Percentiles rank a stretch among this genome's conserved stretches.
These are phyloP conservation scores for Chiloscyllium punctatum DNA, from an alignment of 2,797 vertebrate species.

Conservation along the genomic window DNA sequence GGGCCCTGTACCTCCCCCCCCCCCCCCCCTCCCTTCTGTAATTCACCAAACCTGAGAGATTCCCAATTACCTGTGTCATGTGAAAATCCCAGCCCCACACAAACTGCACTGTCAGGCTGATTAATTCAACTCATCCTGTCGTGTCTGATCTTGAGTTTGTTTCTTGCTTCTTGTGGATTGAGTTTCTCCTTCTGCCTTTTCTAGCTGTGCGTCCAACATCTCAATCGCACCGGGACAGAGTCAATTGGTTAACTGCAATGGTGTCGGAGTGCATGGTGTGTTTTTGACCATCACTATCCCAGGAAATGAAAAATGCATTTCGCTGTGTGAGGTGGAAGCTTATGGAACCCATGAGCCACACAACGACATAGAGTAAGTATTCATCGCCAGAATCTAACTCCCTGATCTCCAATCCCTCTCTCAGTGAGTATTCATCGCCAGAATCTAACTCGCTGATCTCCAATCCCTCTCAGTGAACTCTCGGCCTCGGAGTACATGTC, in stretches of 20 bases:
- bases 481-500: too few relatives aligned
- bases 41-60: too few relatives aligned
- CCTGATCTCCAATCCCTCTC: not conserved
- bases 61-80: too few relatives aligned
- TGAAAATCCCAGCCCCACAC: too few relatives aligned
- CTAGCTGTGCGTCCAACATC: not conserved
- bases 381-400: not conserved
- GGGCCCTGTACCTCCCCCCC: not conserved
- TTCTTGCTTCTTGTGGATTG: not conserved
- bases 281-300: constrained; percentile 49
- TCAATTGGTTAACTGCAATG: fast-evolving
- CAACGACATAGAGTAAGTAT: not conserved
- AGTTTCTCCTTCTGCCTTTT: not conserved
- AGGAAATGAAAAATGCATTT: constrained; percentile 37
- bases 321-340: constrained; percentile 51
- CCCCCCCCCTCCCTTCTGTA: too few relatives aligned
- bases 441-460: not conserved
- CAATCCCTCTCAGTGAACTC: too few relatives aligned
- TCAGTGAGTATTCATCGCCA: not conserved
- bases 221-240: not conserved
- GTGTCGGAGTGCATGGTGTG: constrained; percentile 46
- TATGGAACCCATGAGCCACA: not conserved
- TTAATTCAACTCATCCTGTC: not conserved
- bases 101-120: too few relatives aligned
- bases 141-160: not conserved